These are phyloP conservation scores for Leptinotarsa lineolata DNA, from an alignment of 1,140 invertebrate species.

Conservation along the genomic window DNA sequence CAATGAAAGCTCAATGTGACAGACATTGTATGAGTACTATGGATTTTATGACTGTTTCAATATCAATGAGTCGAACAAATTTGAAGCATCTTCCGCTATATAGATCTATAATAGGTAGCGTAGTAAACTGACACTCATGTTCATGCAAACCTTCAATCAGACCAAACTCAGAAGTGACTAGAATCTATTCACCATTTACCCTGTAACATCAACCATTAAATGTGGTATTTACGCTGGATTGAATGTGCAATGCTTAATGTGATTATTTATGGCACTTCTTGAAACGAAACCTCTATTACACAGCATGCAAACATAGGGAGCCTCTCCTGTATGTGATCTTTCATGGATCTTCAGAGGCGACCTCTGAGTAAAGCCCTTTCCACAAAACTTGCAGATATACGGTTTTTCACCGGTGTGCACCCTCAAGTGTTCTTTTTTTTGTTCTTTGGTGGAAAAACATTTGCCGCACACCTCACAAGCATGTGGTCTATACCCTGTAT, in stretches of 20 bases:
- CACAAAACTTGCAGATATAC: conserved; percentile 53
- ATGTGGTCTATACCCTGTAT: conserved; percentile 72
- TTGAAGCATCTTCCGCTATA: no score
- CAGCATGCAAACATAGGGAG: conserved; percentile 71
- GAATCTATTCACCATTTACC: no score
- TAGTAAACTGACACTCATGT: no score
- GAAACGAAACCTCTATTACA: conserved; percentile 70
- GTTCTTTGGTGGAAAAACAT: conserved; percentile 66
- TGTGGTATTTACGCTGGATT: conserved; percentile 6
- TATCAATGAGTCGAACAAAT: no score
- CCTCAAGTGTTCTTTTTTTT: conserved; percentile 62
- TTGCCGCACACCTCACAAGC: conserved; percentile 62
- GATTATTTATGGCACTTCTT: conserved; percentile 63
- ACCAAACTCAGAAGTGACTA: no score
- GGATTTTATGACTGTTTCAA: no score
- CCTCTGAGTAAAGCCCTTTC: conserved; percentile 64
- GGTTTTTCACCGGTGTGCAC: conserved; percentile 57
- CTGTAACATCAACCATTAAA: no score
- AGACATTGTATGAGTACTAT: no score
- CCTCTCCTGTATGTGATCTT: conserved; percentile 74
- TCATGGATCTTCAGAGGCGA: conserved; percentile 77
- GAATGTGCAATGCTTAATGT: conserved; percentile 50
- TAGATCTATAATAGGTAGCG: no score
- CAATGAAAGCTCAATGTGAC: no score
- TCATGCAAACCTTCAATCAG: no score